Evolutionary conservation across 2,113 vertebrate genomes (phyloP), one percentile per base, ranked within the genome.

Genomic region (Mungos mungo): DNA sequence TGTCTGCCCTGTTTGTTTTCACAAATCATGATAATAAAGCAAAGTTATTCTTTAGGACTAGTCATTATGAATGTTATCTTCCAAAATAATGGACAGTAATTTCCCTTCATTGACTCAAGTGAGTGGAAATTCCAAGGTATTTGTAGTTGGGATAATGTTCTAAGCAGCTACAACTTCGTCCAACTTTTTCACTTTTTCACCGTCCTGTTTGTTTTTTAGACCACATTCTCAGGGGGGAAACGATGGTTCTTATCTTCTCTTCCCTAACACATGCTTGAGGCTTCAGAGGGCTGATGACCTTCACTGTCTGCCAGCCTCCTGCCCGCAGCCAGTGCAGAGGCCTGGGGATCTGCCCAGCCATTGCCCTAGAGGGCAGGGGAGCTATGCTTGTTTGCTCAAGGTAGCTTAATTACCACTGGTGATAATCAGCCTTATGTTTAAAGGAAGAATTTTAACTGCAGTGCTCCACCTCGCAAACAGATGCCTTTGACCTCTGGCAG

Each of bases 11-110:
- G 69, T 84, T 90, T 90, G 66, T 90, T 96, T 97, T 93, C 93
- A 57, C 57, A 87, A 60, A 83, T 94, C 33, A 95, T 93, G 88
- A 74, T 90, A 98, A 98, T 98, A 98, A 99, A 98, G 91, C 77
- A 94, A 95, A 54, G 0, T 84, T 97, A 91, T 98, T 98, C 68
- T 96, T 93, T 97, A 98, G 9, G 0, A 41, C 33, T 85, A 60
- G 3, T 95, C 41, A 80, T 97, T 15, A 0, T 57, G 52, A 82
- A 60, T 97, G 3, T 2, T 97, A 87, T 50, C 90, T 94, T 91
- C 74, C 63, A 74, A 54, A 96, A 93, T 82, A 87, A 69, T 68
- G 66, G 52, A 33, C 35, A 74, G 18, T 95, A 66, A 74, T 87
- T 96, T 95, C 25, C n/a, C 81, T 96, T 92, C 19, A 16, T n/a